Conservation (phyloP, 35 echinoderm and acorn worm species). For the Anneissia japonica region DNA sequence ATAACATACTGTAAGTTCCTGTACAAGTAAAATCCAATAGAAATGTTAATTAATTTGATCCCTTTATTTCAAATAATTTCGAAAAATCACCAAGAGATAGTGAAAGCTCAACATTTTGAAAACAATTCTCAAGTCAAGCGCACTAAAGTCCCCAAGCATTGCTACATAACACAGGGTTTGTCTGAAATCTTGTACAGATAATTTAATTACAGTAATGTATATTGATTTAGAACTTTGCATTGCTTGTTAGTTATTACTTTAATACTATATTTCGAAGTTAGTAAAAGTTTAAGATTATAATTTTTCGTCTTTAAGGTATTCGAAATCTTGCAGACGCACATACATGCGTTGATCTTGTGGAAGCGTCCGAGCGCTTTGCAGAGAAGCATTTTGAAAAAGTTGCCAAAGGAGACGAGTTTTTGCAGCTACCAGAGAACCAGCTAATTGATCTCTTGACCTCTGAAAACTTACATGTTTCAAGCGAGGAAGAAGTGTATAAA, state of each 20-base stretch:
- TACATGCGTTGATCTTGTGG: conserved; percentile 61
- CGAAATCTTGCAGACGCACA: conserved; percentile 68
- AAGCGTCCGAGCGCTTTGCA: conserved; percentile 54
- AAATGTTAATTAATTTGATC: neutral
- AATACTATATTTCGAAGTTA: too few relatives aligned
- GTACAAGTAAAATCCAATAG: too few relatives aligned
- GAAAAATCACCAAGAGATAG: too few relatives aligned
- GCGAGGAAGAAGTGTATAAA: conserved; percentile 77
- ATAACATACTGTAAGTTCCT: too few relatives aligned
- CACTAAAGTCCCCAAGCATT: too few relatives aligned
- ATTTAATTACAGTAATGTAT: too few relatives aligned
- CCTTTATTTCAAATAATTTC: neutral
- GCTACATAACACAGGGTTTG: too few relatives aligned
- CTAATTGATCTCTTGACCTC: conserved; percentile 49
- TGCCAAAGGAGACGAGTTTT: conserved; percentile 66
- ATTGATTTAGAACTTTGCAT: too few relatives aligned
- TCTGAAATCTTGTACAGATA: too few relatives aligned
- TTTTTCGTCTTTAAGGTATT: conserved; percentile 34
- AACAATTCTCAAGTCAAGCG: too few relatives aligned
- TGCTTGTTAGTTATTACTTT: too few relatives aligned
- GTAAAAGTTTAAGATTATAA: neutral
- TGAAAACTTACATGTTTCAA: conserved; percentile 59
- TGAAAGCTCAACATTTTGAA: too few relatives aligned
- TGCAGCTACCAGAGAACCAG: conserved; percentile 44
- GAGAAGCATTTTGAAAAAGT: conserved; percentile 65